phyloP scores from a whole-genome alignment of 1,140 invertebrate species.

The Drosophila kepulauana region DNA sequence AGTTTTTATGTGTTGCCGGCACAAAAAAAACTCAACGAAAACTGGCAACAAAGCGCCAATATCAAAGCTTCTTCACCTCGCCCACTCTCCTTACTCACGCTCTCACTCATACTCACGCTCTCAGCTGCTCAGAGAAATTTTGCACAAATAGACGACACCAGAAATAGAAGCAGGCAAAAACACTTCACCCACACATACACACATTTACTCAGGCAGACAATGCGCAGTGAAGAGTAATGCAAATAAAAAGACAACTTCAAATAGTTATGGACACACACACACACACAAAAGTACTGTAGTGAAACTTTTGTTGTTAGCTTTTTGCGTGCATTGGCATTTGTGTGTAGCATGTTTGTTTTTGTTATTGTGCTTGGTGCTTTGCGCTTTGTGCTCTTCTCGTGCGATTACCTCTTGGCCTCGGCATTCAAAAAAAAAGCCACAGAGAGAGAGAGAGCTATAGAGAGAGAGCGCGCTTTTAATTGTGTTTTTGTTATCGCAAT shows the following conservation, averaged over 20 bases:
- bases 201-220: constrained; percentile 4
- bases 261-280: constrained; percentile 38
- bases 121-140: constrained; percentile 46
- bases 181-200: constrained; percentile 44
- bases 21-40: constrained; percentile 66
- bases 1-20: constrained; percentile 72
- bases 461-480: constrained; percentile 36
- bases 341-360: constrained; percentile 40
- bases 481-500: constrained; percentile 56
- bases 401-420: constrained; percentile 59
- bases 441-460: constrained; percentile 19
- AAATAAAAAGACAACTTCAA: constrained; percentile 63
- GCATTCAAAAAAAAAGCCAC: constrained; percentile 47
- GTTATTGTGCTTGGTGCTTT: constrained; percentile 18
- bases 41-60: constrained; percentile 51
- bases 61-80: constrained; percentile 46
- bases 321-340: constrained; percentile 49
- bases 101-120: neutral
- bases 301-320: constrained; percentile 45
- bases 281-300: constrained; percentile 3
- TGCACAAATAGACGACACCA: constrained; percentile 54
- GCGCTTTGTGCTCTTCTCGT: constrained; percentile 34
- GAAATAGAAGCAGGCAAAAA: constrained; percentile 60
- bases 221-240: constrained; percentile 42
- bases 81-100: constrained; percentile 13